These are phyloP conservation scores for Plecturocebus donacophilus DNA, from an alignment of 2,113 vertebrate species.

Conservation along the genomic window DNA sequence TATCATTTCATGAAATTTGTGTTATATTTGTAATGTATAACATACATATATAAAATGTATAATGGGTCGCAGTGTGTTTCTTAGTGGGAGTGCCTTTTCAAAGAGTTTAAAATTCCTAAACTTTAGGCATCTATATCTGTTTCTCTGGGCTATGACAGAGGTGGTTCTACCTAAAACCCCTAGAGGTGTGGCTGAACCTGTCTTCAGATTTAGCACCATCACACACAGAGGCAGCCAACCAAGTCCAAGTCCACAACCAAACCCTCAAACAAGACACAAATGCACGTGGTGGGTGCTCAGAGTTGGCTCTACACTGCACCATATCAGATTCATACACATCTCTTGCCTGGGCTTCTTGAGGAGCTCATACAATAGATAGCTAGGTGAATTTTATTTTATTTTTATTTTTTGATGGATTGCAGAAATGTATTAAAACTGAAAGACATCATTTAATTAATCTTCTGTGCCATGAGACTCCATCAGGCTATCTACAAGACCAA, in stretches of 20 bases:
- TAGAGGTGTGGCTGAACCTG: accelerated
- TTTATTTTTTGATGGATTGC: too few relatives aligned
- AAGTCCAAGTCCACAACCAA: neutral
- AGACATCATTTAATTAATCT: too few relatives aligned
- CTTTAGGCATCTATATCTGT: neutral
- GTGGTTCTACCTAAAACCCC: neutral
- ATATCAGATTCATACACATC: neutral
- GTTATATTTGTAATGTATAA: neutral
- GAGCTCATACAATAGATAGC: neutral
- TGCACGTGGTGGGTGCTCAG: neutral
- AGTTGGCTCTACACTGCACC: neutral
- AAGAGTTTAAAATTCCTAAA: neutral
- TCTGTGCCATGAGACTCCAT: too few relatives aligned
- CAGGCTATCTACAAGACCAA: too few relatives aligned
- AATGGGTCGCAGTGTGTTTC: neutral
- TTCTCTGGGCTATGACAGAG: neutral
- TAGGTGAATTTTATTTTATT: neutral
- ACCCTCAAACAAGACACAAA: neutral
- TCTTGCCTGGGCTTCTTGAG: neutral
- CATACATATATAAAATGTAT: neutral
- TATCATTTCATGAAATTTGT: neutral
- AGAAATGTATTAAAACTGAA: too few relatives aligned
- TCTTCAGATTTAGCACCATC: neutral
- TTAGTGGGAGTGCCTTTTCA: neutral
- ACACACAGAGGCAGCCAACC: neutral